Evolutionary conservation across 2,797 vertebrate genomes (phyloP).

Genomic region (Muraenolepis orangiensis): DNA sequence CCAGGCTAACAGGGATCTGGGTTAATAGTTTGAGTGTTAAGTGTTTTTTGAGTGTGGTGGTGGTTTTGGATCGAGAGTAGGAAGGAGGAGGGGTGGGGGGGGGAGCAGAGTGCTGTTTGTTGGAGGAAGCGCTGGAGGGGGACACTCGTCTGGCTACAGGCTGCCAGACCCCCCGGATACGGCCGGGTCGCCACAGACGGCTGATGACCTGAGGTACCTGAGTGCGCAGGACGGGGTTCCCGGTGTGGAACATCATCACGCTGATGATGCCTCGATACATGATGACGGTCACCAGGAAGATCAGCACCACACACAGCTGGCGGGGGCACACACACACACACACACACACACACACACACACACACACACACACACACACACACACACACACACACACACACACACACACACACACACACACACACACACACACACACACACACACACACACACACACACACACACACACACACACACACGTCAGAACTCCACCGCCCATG

Average conservation of each 20-base stretch:
- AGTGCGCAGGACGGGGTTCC: slow-evolving; percentile 74
- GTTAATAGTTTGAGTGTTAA: too few species aligned
- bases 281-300: slow-evolving; percentile 82
- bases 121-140: too few species aligned
- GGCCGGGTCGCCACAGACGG: too few species aligned
- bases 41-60: too few species aligned
- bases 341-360: neutral
- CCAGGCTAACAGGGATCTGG: too few species aligned
- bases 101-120: too few species aligned
- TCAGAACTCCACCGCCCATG: neutral
- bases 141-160: too few species aligned
- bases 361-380: neutral
- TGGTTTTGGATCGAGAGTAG: too few species aligned
- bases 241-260: slow-evolving; percentile 75
- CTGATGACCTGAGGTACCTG: slow-evolving; percentile 61
- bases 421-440: neutral
- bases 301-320: slow-evolving; percentile 78
- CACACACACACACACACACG: neutral
- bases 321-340: slow-evolving; percentile 3
- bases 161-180: too few species aligned
- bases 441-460: neutral
- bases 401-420: neutral
- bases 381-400: neutral
- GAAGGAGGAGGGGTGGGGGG: too few species aligned
- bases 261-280: slow-evolving; percentile 79